A percentile compares a stretch with the other conserved stretches of the same genome.
Conservation (phyloP, 2,797 vertebrate species). For the Cossypha caffra region DNA sequence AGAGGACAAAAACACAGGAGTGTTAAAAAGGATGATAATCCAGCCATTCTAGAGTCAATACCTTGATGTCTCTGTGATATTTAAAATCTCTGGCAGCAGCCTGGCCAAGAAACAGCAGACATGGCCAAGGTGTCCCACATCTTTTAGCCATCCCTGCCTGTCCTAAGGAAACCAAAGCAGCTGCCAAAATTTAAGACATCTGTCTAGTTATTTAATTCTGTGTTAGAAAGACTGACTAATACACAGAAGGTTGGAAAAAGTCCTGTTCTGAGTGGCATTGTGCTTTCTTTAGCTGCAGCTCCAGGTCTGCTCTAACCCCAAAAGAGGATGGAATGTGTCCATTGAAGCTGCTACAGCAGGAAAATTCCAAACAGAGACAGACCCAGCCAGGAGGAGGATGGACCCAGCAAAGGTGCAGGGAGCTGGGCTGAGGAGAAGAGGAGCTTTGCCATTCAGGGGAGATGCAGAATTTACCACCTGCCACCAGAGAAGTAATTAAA, state of each 20-base stretch:
- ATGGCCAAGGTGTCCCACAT: neutral
- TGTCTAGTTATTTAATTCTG: neutral
- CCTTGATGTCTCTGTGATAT: neutral
- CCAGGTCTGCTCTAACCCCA: neutral
- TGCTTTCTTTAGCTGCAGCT: neutral
- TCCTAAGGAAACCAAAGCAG: neutral
- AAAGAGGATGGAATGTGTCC: neutral
- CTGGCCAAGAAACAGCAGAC: neutral
- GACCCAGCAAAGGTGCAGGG: neutral
- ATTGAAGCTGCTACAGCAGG: rapidly evolving
- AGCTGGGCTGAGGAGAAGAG: neutral
- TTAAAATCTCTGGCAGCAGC: neutral
- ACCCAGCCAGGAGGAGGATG: neutral
- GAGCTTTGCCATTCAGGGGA: slow-evolving; percentile 18
- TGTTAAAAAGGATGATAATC: neutral
- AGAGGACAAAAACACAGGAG: rapidly evolving
- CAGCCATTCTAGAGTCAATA: neutral
- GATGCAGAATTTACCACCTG: slow-evolving; percentile 44
- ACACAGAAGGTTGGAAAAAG: neutral
- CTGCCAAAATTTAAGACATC: neutral
- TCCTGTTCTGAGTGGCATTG: neutral
- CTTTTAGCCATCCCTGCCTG: neutral
- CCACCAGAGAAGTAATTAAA: slow-evolving; percentile 56
- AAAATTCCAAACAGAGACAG: neutral
- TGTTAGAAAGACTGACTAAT: neutral